These are phyloP conservation scores for Hyposoter dolosus DNA, from an alignment of 2,888 invertebrate species.

Conservation along the genomic window DNA sequence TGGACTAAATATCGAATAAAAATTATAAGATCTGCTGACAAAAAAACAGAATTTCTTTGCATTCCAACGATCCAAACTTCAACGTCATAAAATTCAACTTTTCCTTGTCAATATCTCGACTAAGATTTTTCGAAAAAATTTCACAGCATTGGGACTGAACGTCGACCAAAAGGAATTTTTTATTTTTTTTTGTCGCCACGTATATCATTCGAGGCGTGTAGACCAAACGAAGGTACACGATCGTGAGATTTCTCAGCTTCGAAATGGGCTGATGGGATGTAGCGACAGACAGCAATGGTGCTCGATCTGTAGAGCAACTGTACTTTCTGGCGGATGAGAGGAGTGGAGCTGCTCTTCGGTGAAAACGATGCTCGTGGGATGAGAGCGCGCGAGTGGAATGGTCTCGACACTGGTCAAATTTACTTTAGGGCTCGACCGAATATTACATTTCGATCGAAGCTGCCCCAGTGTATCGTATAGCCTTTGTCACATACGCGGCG, in stretches of 20 bases:
- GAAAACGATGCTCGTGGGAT: conserved; percentile 37
- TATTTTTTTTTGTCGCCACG: neutral
- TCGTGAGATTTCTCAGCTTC: conserved; percentile 19
- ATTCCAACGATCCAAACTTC: too few species aligned
- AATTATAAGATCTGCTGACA: too few species aligned
- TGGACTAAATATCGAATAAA: too few species aligned
- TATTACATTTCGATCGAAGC: conserved; percentile 58
- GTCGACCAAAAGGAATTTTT: neutral
- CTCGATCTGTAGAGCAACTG: conserved; percentile 6
- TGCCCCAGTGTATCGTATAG: neutral
- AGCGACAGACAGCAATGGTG: conserved; percentile 5
- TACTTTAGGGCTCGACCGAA: conserved; percentile 51
- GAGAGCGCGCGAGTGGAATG: neutral
- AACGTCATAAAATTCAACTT: neutral
- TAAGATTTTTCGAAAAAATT: neutral
- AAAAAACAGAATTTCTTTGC: too few species aligned
- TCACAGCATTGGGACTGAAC: neutral
- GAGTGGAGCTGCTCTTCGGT: neutral
- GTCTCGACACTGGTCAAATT: conserved; percentile 59
- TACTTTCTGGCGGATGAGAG: conserved; percentile 5
- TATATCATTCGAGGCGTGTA: conserved; percentile 9
- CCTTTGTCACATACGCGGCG: conserved; percentile 5
- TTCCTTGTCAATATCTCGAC: neutral
- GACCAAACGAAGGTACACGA: neutral
- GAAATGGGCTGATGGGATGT: conserved; percentile 42